These are phyloP conservation scores for Callimorpha dominula DNA, from an alignment of 2,888 invertebrate species.

Conservation along the genomic window DNA sequence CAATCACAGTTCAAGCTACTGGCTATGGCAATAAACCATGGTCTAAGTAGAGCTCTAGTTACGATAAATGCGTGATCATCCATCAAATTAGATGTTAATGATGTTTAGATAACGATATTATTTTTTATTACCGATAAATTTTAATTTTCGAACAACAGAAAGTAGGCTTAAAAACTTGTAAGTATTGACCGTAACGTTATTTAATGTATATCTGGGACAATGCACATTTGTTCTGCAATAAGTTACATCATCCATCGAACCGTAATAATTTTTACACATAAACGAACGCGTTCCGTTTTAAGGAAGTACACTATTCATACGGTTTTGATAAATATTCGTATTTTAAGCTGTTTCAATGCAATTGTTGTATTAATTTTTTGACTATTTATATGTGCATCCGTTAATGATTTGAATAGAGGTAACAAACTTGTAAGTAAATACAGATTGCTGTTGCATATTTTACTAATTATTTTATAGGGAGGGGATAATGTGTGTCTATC, in stretches of 20 bases:
- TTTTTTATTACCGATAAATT: background rate
- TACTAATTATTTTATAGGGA: too few species aligned
- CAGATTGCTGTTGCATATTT: too few species aligned
- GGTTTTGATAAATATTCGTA: constrained; percentile 1
- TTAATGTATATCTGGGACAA: constrained; percentile 55
- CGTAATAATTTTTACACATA: constrained; percentile 52
- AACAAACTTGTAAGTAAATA: too few species aligned
- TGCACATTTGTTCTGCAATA: constrained; percentile 61
- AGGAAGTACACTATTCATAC: constrained; percentile 47
- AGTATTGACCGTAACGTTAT: constrained; percentile 59
- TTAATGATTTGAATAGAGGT: too few species aligned
- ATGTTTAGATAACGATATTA: background rate
- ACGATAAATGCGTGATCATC: background rate
- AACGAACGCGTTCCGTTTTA: constrained; percentile 48
- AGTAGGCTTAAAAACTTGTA: constrained; percentile 48
- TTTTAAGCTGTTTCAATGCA: background rate
- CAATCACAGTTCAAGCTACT: too few species aligned
- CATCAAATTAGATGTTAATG: background rate
- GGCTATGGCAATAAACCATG: too few species aligned
- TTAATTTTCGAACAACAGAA: constrained; percentile 26
- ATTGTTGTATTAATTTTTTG: too few species aligned
- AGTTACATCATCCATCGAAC: constrained; percentile 59
- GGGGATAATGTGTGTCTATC: too few species aligned
- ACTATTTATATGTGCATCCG: too few species aligned
- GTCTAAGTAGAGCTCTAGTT: too few species aligned